Evolutionary conservation across 2,888 invertebrate species (phyloP).

Genomic region (Eilema sororculum): DNA sequence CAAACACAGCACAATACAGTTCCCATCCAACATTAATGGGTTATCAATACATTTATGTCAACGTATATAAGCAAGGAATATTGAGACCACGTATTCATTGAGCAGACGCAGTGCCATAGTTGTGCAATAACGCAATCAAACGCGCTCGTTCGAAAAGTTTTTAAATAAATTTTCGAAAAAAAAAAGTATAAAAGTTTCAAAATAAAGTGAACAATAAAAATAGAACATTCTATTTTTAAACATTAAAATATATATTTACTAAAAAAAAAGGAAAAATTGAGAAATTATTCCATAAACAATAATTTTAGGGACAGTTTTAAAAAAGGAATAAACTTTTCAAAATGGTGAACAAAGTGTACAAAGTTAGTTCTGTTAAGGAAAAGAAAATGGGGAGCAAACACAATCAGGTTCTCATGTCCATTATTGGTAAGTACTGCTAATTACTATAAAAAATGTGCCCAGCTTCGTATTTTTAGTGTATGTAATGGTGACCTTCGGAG

Average conservation of each 20-base stretch:
- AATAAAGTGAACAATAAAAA: not conserved
- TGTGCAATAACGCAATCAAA: constrained; percentile 19
- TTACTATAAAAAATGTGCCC: too few relatives aligned
- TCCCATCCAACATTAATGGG: not conserved
- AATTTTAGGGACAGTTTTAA: not conserved
- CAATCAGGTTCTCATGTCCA: constrained; percentile 80
- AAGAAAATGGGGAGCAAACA: constrained; percentile 72
- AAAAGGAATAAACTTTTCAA: constrained; percentile 38
- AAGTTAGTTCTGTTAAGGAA: constrained; percentile 60
- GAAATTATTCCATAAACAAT: not conserved
- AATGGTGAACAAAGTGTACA: constrained; percentile 80
- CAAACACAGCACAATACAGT: too few relatives aligned
- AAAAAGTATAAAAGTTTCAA: not conserved
- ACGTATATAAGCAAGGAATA: constrained; percentile 44
- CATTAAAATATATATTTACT: not conserved
- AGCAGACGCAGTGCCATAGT: constrained; percentile 22
- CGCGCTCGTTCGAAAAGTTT: constrained; percentile 17
- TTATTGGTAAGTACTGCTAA: constrained; percentile 67
- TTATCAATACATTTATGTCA: constrained; percentile 7
- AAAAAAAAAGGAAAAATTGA: not conserved
- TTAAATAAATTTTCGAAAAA: not conserved
- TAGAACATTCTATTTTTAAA: not conserved
- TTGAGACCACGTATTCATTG: constrained; percentile 33
- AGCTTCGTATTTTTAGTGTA: too few relatives aligned
- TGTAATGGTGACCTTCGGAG: too few relatives aligned